Evolutionary conservation across 2,797 vertebrate species (phyloP).

Genomic region (Passerculus sandwichensis): DNA sequence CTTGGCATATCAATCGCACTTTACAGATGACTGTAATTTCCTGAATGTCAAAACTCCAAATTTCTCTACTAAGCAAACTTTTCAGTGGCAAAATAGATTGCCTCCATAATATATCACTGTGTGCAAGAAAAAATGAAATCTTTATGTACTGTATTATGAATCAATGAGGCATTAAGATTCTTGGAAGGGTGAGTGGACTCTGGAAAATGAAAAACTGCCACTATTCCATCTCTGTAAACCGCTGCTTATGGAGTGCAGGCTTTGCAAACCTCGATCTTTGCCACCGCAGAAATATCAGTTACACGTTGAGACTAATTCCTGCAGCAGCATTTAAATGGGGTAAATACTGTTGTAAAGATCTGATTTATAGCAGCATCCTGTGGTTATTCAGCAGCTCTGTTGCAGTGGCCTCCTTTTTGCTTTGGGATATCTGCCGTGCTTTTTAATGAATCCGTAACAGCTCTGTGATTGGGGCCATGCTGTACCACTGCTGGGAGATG

Average conservation of each 20-base stretch:
- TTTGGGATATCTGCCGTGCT: not conserved
- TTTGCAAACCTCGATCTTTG: conserved; percentile 39
- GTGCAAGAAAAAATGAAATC: conserved; percentile 81
- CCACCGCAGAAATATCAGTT: conserved; percentile 54
- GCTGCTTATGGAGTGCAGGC: conserved; percentile 43
- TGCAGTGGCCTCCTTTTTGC: not conserved
- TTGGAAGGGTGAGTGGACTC: conserved; percentile 79
- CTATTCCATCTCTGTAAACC: conserved; percentile 73
- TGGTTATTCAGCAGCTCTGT: conserved; percentile 39
- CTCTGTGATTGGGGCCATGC: not conserved
- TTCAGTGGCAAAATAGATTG: conserved; percentile 82
- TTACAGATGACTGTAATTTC: conserved; percentile 85
- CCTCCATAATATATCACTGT: conserved; percentile 81
- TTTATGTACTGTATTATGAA: conserved; percentile 84
- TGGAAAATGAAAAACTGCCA: conserved; percentile 80
- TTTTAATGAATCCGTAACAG: rapidly evolving
- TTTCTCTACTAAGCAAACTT: conserved; percentile 83
- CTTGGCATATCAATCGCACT: conserved; percentile 76
- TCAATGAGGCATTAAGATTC: conserved; percentile 85
- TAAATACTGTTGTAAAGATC: conserved; percentile 54
- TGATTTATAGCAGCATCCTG: conserved; percentile 32
- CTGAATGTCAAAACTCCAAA: conserved; percentile 81
- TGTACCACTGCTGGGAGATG: rapidly evolving
- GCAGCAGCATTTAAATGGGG: conserved; percentile 39
- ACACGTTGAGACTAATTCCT: conserved; percentile 53